A percentile compares a stretch with the other conserved stretches of the same genome.
These are phyloP conservation scores for Campopleginae sp. DNA, from an alignment of 2,888 invertebrate species.

Conservation along the genomic window DNA sequence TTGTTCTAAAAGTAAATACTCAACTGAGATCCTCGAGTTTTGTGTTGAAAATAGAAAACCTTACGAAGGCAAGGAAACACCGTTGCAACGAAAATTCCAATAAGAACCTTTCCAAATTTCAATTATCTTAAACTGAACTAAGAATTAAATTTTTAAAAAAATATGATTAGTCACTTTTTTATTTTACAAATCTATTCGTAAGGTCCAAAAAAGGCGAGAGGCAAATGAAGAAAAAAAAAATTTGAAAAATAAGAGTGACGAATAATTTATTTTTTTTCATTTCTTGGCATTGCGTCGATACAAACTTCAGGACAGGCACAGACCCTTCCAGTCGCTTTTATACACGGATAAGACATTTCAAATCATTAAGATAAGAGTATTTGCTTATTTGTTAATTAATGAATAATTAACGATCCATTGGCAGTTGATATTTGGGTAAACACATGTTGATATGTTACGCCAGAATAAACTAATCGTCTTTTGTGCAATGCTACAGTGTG, in stretches of 20 bases:
- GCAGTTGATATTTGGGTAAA: background rate
- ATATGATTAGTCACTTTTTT: no score
- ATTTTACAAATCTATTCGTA: no score
- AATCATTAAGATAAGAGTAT: background rate
- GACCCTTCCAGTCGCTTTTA: background rate
- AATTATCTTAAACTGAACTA: no score
- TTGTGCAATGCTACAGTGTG: background rate
- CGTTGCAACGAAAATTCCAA: background rate
- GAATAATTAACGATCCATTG: background rate
- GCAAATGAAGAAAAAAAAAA: no score
- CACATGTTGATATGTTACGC: background rate
- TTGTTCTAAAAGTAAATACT: background rate
- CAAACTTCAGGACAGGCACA: background rate
- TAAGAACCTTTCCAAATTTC: background rate
- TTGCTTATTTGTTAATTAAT: background rate
- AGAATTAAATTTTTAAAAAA: no score
- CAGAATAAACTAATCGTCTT: constrained; percentile 3
- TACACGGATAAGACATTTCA: background rate
- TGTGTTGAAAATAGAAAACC: background rate
- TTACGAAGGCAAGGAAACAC: background rate
- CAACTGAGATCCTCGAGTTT: background rate
- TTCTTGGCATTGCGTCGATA: no score
- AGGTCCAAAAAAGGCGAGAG: no score
- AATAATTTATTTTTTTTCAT: no score
- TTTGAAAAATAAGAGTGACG: no score